A percentile compares a stretch with the other conserved stretches of the same genome.
phyloP scores from a whole-genome alignment of 1,140 invertebrate genomes.

The Phocides pigmalion region DNA sequence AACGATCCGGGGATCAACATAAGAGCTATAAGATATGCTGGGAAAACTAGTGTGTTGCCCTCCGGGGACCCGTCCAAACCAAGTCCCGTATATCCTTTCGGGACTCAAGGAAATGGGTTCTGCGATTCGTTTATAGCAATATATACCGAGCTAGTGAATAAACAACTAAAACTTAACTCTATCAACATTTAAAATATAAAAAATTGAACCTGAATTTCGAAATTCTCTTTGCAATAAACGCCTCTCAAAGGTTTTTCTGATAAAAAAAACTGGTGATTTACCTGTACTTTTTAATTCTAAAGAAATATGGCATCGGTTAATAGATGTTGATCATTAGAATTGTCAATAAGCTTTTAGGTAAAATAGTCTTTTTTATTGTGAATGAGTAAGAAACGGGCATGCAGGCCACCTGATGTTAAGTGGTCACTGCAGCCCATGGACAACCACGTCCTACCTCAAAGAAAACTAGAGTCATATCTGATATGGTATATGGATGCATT shows the following conservation, averaged over 20 bases:
- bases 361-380: neutral
- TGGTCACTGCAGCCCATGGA: no score
- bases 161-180: neutral
- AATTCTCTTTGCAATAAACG: no score
- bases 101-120: conserved; percentile 60
- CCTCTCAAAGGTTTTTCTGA: no score
- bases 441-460: no score
- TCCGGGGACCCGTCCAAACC: conserved; percentile 58
- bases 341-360: neutral
- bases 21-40: conserved; percentile 84
- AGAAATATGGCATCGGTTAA: neutral
- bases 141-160: conserved; percentile 14
- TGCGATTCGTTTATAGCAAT: conserved; percentile 50
- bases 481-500: no score
- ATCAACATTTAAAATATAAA: neutral
- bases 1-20: conserved; percentile 82
- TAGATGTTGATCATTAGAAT: neutral
- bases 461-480: no score
- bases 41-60: conserved; percentile 81
- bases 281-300: neutral
- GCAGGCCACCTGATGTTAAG: no score
- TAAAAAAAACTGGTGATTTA: no score
- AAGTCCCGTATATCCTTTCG: conserved; percentile 48
- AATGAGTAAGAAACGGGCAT: no score
- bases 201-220: neutral